These are phyloP conservation scores for Electrophaes corylata DNA, from an alignment of 2,888 invertebrate species.

Conservation along the genomic window DNA sequence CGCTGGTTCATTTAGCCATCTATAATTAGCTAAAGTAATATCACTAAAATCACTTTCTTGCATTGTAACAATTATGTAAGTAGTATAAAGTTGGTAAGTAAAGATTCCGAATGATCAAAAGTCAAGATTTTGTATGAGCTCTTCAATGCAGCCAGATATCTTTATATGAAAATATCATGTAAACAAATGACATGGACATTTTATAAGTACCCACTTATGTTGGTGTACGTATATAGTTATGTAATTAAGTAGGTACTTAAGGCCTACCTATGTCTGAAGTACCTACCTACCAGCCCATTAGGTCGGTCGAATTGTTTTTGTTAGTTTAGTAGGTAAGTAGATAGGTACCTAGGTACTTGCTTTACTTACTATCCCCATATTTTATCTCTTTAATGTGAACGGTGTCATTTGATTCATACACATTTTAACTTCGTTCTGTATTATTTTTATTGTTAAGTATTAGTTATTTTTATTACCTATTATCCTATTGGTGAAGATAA, in stretches of 20 bases:
- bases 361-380: too few species aligned
- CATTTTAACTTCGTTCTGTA: too few species aligned
- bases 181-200: background rate
- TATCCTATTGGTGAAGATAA: too few species aligned
- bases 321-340: too few species aligned
- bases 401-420: too few species aligned
- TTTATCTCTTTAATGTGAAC: too few species aligned
- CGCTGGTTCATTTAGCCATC: slow-evolving; percentile 67
- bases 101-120: too few species aligned
- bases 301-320: too few species aligned
- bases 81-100: background rate
- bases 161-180: background rate
- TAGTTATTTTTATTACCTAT: too few species aligned
- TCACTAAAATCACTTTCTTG: slow-evolving; percentile 14
- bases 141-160: background rate
- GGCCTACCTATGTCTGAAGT: background rate
- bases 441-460: too few species aligned
- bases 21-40: slow-evolving; percentile 46
- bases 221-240: background rate
- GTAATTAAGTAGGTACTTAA: background rate
- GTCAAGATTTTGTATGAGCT: background rate
- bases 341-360: too few species aligned
- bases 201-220: background rate
- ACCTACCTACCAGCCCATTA: background rate
- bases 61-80: slow-evolving; percentile 25